Conservation (phyloP, 2,797 vertebrate genomes). For the Zenarchopterus dispar region DNA sequence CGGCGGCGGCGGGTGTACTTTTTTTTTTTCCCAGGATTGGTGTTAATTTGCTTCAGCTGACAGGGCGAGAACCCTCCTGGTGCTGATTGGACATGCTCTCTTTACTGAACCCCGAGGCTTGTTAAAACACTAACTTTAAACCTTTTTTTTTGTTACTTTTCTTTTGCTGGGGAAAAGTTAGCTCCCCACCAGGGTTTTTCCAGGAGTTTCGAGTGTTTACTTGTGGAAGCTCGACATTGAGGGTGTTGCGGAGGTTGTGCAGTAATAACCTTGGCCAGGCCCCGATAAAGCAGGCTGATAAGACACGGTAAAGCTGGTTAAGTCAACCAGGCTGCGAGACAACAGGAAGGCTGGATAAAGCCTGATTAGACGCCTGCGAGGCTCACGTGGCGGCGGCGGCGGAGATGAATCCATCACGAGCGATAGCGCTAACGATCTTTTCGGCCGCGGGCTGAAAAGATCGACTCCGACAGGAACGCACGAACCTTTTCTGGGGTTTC, state of each 20-base stretch:
- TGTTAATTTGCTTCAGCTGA: constrained; percentile 56
- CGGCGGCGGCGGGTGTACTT: constrained; percentile 43
- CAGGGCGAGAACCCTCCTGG: constrained; percentile 23
- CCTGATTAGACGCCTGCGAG: constrained; percentile 2
- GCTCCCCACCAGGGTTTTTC: constrained; percentile 6
- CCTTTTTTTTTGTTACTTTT: constrained; percentile 21
- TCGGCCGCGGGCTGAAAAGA: background rate
- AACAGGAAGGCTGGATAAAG: constrained; percentile 11
- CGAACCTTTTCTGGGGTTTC: background rate
- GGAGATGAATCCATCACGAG: constrained; percentile 23
- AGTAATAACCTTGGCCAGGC: constrained; percentile 35
- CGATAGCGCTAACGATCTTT: background rate
- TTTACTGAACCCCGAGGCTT: constrained; percentile 22
- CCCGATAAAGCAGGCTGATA: constrained; percentile 25
- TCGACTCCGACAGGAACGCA: background rate
- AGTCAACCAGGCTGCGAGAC: constrained; percentile 13
- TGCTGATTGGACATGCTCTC: constrained; percentile 5
- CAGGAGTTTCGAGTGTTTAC: background rate
- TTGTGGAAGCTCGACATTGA: background rate
- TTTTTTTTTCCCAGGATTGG: constrained; percentile 42
- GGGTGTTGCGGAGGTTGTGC: background rate
- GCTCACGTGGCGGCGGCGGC: constrained; percentile 2
- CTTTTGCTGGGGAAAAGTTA: background rate
- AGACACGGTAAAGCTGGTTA: constrained; percentile 23
- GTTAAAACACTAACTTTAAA: constrained; percentile 27